phyloP scores from a whole-genome alignment of 2,888 invertebrate species.

The Sarcophaga subvicina region DNA sequence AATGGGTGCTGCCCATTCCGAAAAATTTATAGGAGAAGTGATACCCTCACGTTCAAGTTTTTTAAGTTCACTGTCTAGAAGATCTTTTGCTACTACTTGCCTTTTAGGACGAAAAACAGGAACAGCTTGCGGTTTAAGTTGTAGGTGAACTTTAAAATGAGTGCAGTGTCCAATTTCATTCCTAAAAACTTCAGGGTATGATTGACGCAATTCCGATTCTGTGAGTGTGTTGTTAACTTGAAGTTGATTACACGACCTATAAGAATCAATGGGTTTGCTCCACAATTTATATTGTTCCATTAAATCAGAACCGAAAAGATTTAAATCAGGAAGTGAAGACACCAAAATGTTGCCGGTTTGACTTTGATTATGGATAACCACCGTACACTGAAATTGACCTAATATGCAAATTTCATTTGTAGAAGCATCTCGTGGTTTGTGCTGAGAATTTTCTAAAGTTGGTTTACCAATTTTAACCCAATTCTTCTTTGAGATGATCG shows the following conservation, averaged over 20 bases:
- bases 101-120: slow-evolving; percentile 43
- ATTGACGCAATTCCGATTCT: neutral
- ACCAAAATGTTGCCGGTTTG: neutral
- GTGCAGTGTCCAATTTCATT: slow-evolving; percentile 42
- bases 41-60: slow-evolving; percentile 5
- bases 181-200: slow-evolving; percentile 16
- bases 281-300: too few relatives aligned
- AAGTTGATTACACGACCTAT: neutral
- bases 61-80: slow-evolving; percentile 34
- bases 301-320: too few relatives aligned
- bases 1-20: slow-evolving; percentile 45
- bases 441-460: too few relatives aligned
- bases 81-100: slow-evolving; percentile 13
- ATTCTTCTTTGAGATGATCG: slow-evolving; percentile 25
- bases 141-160: slow-evolving; percentile 45
- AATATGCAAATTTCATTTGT: too few relatives aligned
- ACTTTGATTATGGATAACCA: neutral
- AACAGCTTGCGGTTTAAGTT: slow-evolving; percentile 54
- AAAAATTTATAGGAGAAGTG: slow-evolving; percentile 34
- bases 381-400: too few relatives aligned
- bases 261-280: too few relatives aligned
- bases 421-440: too few relatives aligned
- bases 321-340: too few relatives aligned
- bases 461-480: too few relatives aligned
- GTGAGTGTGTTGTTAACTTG: neutral